Evolutionary conservation across 2,113 vertebrate species (phyloP).

Genomic region (Podocnemis expansa): DNA sequence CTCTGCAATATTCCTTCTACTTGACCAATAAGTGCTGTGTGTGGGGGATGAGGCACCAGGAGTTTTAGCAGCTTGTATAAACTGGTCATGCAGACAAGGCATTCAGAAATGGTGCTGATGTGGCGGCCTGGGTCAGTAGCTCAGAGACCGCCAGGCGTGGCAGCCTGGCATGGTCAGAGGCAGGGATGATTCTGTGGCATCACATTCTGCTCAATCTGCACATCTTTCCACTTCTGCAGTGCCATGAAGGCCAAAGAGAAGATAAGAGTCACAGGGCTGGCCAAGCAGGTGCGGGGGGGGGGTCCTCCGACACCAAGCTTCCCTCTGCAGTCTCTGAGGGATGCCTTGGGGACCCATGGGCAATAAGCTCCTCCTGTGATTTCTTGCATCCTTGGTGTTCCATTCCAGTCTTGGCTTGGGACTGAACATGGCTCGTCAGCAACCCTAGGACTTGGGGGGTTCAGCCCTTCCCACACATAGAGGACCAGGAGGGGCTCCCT

Average conservation of each 20-base stretch:
- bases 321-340: not conserved
- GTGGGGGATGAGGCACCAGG: fast-evolving
- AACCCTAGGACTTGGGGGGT: too few relatives aligned
- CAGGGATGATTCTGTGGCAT: too few relatives aligned
- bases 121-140: not conserved
- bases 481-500: not conserved
- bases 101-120: too few relatives aligned
- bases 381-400: not conserved
- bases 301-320: too few relatives aligned
- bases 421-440: not conserved
- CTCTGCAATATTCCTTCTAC: not conserved
- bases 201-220: too few relatives aligned
- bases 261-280: too few relatives aligned
- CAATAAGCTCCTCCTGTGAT: not conserved
- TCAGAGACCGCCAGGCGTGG: too few relatives aligned
- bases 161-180: too few relatives aligned
- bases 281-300: too few relatives aligned
- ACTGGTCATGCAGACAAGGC: not conserved
- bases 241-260: too few relatives aligned
- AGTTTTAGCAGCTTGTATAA: not conserved
- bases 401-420: not conserved
- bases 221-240: too few relatives aligned
- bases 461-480: not conserved
- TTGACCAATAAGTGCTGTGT: not conserved
- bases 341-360: not conserved